Evolutionary conservation across 1,140 invertebrate species (phyloP).

Genomic region (Caenorhabditis remanei): DNA sequence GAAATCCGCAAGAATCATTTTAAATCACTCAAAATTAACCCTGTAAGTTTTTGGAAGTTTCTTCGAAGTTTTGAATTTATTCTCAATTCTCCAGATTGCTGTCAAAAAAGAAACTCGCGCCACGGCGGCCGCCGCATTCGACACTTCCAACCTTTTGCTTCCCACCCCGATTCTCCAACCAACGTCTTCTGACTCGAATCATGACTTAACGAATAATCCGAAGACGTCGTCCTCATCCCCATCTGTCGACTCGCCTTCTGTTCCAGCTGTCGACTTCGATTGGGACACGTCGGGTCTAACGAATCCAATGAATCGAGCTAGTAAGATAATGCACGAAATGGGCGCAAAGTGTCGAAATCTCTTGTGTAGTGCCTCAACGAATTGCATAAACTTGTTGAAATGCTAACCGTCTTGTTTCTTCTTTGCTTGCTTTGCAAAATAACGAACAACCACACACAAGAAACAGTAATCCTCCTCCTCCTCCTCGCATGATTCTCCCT

Average conservation of each 20-base stretch:
- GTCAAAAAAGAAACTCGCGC: constrained; percentile 22
- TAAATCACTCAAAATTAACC: constrained; percentile 18
- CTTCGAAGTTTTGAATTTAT: neutral
- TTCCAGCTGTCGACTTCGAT: constrained; percentile 27
- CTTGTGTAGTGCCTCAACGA: constrained; percentile 1
- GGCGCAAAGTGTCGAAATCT: constrained; percentile 19
- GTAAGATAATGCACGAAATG: constrained; percentile 48
- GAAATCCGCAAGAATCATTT: constrained; percentile 19
- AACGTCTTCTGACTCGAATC: neutral
- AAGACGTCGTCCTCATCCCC: neutral
- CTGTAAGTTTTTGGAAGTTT: constrained; percentile 3
- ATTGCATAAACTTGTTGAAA: constrained; percentile 45
- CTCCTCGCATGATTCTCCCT: neutral
- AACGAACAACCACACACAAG: neutral
- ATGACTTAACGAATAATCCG: neutral
- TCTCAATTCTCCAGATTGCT: neutral
- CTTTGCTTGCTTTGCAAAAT: neutral
- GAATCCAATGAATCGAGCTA: constrained; percentile 54
- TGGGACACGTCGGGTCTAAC: constrained; percentile 27
- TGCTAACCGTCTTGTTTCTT: neutral
- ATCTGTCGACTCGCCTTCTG: neutral
- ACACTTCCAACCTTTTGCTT: constrained; percentile 12
- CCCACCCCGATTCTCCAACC: neutral
- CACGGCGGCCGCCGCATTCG: neutral
- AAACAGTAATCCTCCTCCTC: neutral